phyloP scores from a whole-genome alignment of 2,113 vertebrate genomes.

The Chroicocephalus ridibundus region DNA sequence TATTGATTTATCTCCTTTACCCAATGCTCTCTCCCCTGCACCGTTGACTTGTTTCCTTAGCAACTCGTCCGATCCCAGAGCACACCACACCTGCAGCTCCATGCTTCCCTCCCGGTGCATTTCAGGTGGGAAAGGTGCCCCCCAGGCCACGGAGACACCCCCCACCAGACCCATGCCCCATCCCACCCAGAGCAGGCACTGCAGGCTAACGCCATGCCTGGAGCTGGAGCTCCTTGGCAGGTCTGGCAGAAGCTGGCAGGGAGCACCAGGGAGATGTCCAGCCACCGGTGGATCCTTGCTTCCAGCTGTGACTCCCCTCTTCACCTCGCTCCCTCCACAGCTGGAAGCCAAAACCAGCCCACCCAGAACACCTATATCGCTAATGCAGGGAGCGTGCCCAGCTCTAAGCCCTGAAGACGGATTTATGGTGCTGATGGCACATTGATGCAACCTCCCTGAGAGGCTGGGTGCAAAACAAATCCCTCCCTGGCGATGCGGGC shows the following conservation, averaged over 20 bases:
- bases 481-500: neutral
- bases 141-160: neutral
- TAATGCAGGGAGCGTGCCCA: neutral
- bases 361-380: neutral
- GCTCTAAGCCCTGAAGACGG: neutral
- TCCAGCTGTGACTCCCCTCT: neutral
- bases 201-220: neutral
- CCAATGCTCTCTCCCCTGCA: conserved; percentile 67
- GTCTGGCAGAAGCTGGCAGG: neutral
- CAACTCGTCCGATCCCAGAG: conserved; percentile 65
- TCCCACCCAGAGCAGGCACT: neutral
- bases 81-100: conserved; percentile 59
- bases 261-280: neutral
- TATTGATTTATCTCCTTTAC: conserved; percentile 80
- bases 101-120: neutral
- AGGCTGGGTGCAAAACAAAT: neutral
- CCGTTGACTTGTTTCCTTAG: conserved; percentile 76
- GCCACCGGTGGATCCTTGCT: neutral
- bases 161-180: neutral
- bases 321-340: neutral
- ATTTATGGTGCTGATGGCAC: conserved; percentile 22
- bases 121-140: neutral
- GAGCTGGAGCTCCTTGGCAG: neutral
- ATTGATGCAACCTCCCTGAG: neutral
- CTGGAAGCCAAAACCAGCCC: neutral